phyloP scores from a whole-genome alignment of 2,797 vertebrate species.

The Helicolenus hilgendorfi region DNA sequence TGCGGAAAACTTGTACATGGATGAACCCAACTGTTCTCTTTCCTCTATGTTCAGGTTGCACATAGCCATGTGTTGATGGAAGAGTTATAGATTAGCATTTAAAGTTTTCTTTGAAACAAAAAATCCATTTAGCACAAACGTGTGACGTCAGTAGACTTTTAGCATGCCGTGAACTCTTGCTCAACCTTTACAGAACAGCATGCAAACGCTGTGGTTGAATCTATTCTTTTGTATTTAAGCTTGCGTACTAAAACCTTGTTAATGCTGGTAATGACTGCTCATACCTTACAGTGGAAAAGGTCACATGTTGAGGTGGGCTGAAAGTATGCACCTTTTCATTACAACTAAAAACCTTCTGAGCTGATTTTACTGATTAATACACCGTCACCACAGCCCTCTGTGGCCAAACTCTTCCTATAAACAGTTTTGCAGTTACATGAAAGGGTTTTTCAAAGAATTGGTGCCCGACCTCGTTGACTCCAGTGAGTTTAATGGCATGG shows the following conservation, averaged over 20 bases:
- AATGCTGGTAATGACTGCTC: neutral
- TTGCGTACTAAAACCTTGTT: neutral
- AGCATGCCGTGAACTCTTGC: neutral
- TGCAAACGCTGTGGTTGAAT: neutral
- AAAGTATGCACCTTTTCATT: neutral
- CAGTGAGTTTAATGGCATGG: neutral
- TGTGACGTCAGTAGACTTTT: neutral
- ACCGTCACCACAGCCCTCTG: neutral
- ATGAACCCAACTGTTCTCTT: neutral
- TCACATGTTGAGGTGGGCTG: neutral
- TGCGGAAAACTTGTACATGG: neutral
- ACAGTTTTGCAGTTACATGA: neutral
- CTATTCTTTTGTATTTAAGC: neutral
- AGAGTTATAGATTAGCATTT: neutral
- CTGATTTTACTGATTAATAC: neutral
- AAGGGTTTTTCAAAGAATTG: neutral
- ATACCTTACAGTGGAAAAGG: neutral
- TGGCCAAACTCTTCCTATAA: neutral
- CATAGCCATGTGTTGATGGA: neutral
- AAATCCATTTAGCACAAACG: neutral
- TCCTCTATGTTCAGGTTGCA: neutral
- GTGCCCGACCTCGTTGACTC: neutral
- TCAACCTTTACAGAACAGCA: neutral
- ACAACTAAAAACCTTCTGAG: neutral
- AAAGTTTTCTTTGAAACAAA: neutral